Base-by-base conservation (phyloP, 2,113 vertebrate genomes). In the Indri indri region DNA sequence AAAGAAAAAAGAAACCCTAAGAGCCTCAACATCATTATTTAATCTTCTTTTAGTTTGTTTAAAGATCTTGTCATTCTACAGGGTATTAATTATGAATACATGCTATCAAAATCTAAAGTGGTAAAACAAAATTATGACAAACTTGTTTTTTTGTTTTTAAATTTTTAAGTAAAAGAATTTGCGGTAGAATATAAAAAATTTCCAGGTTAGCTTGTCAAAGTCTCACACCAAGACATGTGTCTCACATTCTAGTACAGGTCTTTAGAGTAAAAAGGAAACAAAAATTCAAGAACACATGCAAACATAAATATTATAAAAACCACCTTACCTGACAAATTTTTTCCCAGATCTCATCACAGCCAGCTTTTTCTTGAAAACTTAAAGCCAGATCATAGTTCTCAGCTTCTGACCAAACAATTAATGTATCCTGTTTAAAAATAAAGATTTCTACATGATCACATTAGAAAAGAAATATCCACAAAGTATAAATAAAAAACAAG, bases 331-430 rank as follows among this genome's bases (percentile, higher is more conserved):
- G 99, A 98, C 99, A 99, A 97, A 99, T 99, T 99, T 99, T 99
- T 97, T 99, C 99, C 99, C 99, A 99, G 97, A 99, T 99, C 98
- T 99, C 99, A 99, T 99, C 99, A 95, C 99, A 99, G 95, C 99
- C 99, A 96, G 99, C 99, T 98, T 99, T 99, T 98, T 99, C 99
- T 98, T 99, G 99, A 98, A 99, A 99, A 98, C 99, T 99, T 96
- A 99, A 98, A 88, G 99, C 99, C 98, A 99, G 98, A 98, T 99
- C 99, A 98, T 99, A 99, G 98, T 99, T 99, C 97, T 99, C 99
- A 92, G 99, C 99, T 99, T 99, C 99, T 86, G 99, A 99, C 99
- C 99, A 99, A 97, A 99, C 99, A 98, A 99, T 99, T 98, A 99
- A 98, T 12, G 99, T 99, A 98, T 99, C 99, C 99, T 99, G 98